Evolutionary conservation across 2,888 invertebrate species (phyloP), one percentile per base, ranked within the genome.

Genomic region (Timema podura): DNA sequence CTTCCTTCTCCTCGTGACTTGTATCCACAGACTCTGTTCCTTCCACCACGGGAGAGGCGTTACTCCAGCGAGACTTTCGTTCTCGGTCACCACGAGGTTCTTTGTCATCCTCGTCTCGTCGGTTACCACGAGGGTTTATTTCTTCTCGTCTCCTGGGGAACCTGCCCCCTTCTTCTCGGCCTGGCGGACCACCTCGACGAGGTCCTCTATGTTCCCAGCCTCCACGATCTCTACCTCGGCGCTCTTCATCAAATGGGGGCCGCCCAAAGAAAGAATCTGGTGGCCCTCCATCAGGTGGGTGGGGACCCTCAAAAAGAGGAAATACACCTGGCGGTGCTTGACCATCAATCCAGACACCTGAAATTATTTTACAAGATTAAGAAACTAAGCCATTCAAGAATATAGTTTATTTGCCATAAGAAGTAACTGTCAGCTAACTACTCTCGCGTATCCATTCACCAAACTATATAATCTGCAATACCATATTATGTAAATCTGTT

Each of bases 41-140:
- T 2, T 67, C 51, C 2, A 15, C 65, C 44, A 11, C 65, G 10
- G 76, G 75, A 5, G 75, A 76, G 45, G 73, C 73, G 69, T 77
- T 78, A 54, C 78, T 77, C 78, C 79, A 79, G 45, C 79, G 74
- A 47, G 72, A 73, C 47, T 77, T 68, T 44, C 75, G 69, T 48
- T 79, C 77, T 9, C 77, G 75, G 45, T 73, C 75, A n/a, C 75
- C 46, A 75, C 75, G 44, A 45, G 65, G 54, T 0, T 54, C 68
- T 51, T 74, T 72, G 44, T 48, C 73, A 46, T 75, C 75, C 67
- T 81, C 82, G 74, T 48, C 79, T 79, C 79, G 82, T 77, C 67
- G 80, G 51, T 65, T 72, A 15, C 48, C 66, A 54, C 46, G 30
- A 30, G 30, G 30, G 30, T 30, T 30, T 30, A 30, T 30, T 30